phyloP scores from a whole-genome alignment of 2,113 vertebrate species.

The Burhinus bistriatus region DNA sequence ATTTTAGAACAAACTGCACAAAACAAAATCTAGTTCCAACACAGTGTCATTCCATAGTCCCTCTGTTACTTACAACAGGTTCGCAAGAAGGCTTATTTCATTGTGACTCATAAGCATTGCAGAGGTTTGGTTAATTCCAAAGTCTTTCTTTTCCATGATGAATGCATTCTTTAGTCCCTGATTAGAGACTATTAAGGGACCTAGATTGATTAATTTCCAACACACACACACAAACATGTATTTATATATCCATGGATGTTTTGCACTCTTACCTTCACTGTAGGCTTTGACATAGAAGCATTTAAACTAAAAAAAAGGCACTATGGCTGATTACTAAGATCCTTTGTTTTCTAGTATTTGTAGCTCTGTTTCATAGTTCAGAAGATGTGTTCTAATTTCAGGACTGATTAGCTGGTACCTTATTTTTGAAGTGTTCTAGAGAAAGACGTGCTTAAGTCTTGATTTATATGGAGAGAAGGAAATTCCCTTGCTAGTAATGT shows the following conservation, averaged over 20 bases:
- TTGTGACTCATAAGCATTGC: background rate
- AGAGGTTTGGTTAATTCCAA: background rate
- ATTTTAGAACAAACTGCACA: background rate
- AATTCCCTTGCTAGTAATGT: background rate
- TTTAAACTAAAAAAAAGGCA: background rate
- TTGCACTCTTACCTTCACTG: background rate
- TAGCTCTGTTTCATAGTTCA: background rate
- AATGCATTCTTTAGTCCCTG: background rate
- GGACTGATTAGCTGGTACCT: background rate
- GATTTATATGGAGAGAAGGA: background rate
- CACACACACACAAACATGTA: background rate
- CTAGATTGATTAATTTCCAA: background rate
- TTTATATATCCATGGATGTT: background rate
- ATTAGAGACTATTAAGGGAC: background rate
- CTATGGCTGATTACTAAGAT: background rate
- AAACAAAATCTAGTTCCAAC: background rate
- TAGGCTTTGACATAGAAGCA: background rate
- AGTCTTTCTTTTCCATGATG: background rate
- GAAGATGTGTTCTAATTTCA: background rate
- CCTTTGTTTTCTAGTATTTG: background rate
- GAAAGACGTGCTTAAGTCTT: background rate
- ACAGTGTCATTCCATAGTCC: background rate
- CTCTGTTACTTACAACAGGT: background rate
- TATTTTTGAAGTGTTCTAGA: background rate
- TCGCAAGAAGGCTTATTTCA: background rate